Conservation (phyloP, 2,113 vertebrate species). For the Parus major region DNA sequence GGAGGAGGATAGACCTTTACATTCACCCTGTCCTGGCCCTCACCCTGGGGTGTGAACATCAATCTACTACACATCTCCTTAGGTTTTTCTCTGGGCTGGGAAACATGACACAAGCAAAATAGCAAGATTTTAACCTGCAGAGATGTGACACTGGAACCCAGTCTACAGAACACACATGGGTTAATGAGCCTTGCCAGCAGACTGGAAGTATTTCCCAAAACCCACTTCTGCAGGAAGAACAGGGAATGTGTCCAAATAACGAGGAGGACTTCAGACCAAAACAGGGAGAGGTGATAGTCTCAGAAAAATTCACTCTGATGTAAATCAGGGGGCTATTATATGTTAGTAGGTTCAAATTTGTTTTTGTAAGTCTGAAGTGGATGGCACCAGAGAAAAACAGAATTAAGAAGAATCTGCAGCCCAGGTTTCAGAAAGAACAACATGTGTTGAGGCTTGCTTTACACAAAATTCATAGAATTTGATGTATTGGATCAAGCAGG, state of each 20-base stretch:
- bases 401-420: background rate
- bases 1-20: background rate
- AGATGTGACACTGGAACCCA: background rate
- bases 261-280: background rate
- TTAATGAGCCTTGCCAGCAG: background rate
- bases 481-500: background rate
- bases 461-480: background rate
- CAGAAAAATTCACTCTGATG: background rate
- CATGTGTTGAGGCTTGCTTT: background rate
- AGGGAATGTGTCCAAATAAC: background rate
- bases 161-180: background rate
- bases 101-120: background rate
- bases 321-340: background rate
- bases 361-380: background rate
- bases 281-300: background rate
- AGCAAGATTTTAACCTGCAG: background rate
- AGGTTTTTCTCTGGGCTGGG: background rate
- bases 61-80: background rate
- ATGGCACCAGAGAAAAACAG: background rate
- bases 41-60: background rate
- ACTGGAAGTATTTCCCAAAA: background rate
- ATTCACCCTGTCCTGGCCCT: background rate
- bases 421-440: background rate
- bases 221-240: background rate
- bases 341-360: background rate